These are phyloP conservation scores for Parasteatoda lunata DNA, from an alignment of 2,888 invertebrate species.

Conservation along the genomic window DNA sequence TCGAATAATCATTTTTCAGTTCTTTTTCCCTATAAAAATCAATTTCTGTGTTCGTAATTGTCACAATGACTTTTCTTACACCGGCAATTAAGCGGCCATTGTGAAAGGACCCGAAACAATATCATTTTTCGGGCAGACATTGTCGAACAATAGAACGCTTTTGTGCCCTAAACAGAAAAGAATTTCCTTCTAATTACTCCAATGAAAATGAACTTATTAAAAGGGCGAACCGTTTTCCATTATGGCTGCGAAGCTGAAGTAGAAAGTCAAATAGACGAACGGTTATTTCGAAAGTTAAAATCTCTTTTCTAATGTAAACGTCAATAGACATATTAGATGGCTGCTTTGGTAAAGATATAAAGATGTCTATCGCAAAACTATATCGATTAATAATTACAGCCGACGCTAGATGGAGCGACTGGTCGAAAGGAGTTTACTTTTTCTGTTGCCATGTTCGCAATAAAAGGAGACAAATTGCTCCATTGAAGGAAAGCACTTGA, in stretches of 20 bases:
- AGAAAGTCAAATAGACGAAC: constrained; percentile 63
- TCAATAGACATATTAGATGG: constrained; percentile 61
- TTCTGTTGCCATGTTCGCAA: constrained; percentile 53
- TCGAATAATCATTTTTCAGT: constrained; percentile 67
- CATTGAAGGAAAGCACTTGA: constrained; percentile 58
- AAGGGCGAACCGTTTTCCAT: constrained; percentile 58
- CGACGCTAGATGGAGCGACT: constrained; percentile 59
- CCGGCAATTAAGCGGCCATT: constrained; percentile 62
- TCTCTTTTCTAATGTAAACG: constrained; percentile 64
- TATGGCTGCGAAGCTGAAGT: constrained; percentile 34
- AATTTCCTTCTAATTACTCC: constrained; percentile 62
- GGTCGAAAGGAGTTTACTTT: constrained; percentile 49
- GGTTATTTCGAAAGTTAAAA: constrained; percentile 60
- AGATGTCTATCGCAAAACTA: constrained; percentile 50
- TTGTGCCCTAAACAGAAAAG: constrained; percentile 50
- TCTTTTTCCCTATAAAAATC: constrained; percentile 58
- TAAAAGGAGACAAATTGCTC: constrained; percentile 66
- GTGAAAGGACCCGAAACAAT: constrained; percentile 60
- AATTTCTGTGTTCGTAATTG: constrained; percentile 59
- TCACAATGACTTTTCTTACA: constrained; percentile 64
- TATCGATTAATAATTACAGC: constrained; percentile 64
- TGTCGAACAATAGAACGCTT: constrained; percentile 34
- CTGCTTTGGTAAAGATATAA: constrained; percentile 29
- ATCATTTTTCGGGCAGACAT: constrained; percentile 63
- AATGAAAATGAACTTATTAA: constrained; percentile 65